Base-by-base conservation (phyloP, 37 sponge, comb jelly and placozoan species). In the Aplysina aerophoba region DNA sequence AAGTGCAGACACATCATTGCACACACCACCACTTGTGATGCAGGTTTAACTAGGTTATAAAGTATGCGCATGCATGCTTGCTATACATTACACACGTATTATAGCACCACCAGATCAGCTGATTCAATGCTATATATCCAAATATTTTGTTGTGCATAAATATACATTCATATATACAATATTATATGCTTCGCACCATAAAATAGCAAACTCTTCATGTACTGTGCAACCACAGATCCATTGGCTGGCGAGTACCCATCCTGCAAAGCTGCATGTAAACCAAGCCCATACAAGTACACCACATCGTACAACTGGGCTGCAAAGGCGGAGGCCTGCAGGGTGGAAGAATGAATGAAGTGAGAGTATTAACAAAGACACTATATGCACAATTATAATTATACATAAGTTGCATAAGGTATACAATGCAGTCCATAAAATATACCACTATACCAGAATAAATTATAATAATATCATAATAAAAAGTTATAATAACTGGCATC, bases 211-310 rank as follows among this genome's bases (percentile, higher is more conserved):
- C 17, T 71, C 20, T 33, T 71, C 73, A 71, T 71, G 73, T 71
- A 15, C 36, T 28, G 36, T 35, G 35, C 37, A 5, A 71, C 37
- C 33, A 71, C 4, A 28, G 73, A 36, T 2, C 73, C 73, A 71
- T 71, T 71, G 5, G 20, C 37, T 33, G 37, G 36, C 5, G 73
- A 71, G 37, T 71, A 12, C 4, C 73, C 73, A 71, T 71, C 35
- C 37, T 71, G 31, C n/a, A 71, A 21, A 36, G 73, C 73, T 5
- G 73, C 73, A 71, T 71, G 73, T 21, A 71, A 27, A 5, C 73
- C 73, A 25, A 71, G 37, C 4, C 35, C 73, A 12, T 71, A 71
- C 30, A 71, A 6, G 28, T 71, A 71, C 5, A 71, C 73, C 20
- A 71, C 20, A 31, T 71, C 73, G 16, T 71, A 71, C 36, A 28